Conservation (phyloP, 1,140 invertebrate genomes). For the Carcinoscorpius rotundicauda region DNA sequence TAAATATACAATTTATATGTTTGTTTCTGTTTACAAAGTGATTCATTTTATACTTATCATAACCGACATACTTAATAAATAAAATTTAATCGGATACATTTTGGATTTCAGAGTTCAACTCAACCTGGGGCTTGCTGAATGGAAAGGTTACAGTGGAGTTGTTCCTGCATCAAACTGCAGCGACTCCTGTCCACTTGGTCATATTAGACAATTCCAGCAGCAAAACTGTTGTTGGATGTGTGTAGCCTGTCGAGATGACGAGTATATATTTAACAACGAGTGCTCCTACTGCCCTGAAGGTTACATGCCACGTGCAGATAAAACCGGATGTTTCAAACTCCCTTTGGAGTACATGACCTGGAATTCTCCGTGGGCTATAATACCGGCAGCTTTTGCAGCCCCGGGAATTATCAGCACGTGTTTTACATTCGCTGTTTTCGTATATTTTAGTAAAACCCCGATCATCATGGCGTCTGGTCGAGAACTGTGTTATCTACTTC, state of each 20-base stretch:
- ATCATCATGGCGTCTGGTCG: slow-evolving; percentile 68
- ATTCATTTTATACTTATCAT: no score
- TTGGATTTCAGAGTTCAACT: no score
- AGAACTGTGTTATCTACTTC: slow-evolving; percentile 64
- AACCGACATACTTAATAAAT: no score
- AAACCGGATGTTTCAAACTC: slow-evolving; percentile 45
- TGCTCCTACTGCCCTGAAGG: slow-evolving; percentile 31
- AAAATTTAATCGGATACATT: no score
- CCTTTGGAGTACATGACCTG: slow-evolving; percentile 40
- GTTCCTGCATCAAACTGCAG: slow-evolving; percentile 50
- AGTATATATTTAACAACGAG: slow-evolving; percentile 52
- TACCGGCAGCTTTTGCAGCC: slow-evolving; percentile 46
- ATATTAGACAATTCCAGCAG: slow-evolving; percentile 38
- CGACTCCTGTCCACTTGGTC: slow-evolving; percentile 26
- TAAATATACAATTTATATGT: no score
- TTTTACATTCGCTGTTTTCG: slow-evolving; percentile 48
- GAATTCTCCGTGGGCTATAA: slow-evolving; percentile 47
- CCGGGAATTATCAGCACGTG: slow-evolving; percentile 53
- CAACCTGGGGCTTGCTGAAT: no score
- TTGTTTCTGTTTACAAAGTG: no score
- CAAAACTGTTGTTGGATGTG: slow-evolving; percentile 57
- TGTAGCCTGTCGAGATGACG: slow-evolving; percentile 50
- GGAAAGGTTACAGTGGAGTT: background rate
- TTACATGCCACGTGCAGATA: slow-evolving; percentile 41
- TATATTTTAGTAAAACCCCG: slow-evolving; percentile 57